These are phyloP conservation scores for Streblospio benedicti DNA, from an alignment of 1,140 invertebrate genomes.

Conservation along the genomic window DNA sequence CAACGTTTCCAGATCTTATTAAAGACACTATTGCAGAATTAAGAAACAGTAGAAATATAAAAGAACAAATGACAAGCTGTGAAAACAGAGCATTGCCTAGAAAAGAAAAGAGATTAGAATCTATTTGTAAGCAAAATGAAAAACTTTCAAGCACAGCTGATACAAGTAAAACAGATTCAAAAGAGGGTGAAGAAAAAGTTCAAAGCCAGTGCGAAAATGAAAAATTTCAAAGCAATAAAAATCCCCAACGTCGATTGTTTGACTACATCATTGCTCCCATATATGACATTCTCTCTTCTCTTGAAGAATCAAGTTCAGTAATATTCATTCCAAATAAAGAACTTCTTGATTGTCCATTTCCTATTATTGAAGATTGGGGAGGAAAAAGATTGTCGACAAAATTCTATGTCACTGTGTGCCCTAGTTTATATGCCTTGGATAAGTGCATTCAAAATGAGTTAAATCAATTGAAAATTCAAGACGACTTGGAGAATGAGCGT, in stretches of 20 bases:
- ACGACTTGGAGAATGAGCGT: conserved; percentile 34
- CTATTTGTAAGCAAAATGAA: conserved; percentile 22
- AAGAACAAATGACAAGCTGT: conserved; percentile 20
- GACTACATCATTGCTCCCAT: conserved; percentile 34
- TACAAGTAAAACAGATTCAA: not conserved
- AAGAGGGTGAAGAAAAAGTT: not conserved
- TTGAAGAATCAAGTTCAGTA: conserved; percentile 27
- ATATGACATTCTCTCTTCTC: conserved; percentile 32
- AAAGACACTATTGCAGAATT: conserved; percentile 19
- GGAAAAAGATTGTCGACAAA: conserved; percentile 22
- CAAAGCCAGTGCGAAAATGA: conserved; percentile 1
- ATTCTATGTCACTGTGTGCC: conserved; percentile 30
- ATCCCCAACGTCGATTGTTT: conserved; percentile 28
- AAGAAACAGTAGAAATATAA: not conserved
- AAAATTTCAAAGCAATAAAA: no score
- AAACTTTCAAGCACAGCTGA: conserved; percentile 12
- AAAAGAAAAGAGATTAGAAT: conserved; percentile 18
- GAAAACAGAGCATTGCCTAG: conserved; percentile 34
- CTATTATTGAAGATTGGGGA: conserved; percentile 29
- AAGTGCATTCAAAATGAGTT: conserved; percentile 33
- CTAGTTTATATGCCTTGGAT: conserved; percentile 33
- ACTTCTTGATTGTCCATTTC: conserved; percentile 34
- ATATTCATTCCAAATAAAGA: conserved; percentile 39
- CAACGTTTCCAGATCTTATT: no score
- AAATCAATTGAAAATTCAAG: conserved; percentile 24